A percentile compares a stretch with the other conserved stretches of the same genome.
Conservation (phyloP, 2,797 vertebrate species). For the Amblyopsis hoosieri region DNA sequence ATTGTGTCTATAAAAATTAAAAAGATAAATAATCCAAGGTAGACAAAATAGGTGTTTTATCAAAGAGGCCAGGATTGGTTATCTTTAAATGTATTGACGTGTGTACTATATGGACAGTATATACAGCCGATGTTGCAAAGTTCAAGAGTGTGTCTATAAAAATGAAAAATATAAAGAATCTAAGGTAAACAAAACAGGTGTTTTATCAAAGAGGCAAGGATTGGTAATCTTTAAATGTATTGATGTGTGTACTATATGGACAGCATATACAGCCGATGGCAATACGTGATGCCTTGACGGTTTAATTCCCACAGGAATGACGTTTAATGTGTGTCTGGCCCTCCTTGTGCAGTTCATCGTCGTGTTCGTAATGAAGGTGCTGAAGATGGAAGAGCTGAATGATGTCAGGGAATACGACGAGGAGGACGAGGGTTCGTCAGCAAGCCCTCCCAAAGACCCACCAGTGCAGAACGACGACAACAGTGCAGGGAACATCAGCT, state of each 20-base stretch:
- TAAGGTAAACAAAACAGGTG: too few relatives aligned
- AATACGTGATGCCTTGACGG: background rate
- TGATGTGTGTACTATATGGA: too few relatives aligned
- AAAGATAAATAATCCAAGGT: too few relatives aligned
- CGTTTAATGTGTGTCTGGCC: background rate
- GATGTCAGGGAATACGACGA: conserved; percentile 91
- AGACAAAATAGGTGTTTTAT: too few relatives aligned
- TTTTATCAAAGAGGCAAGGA: too few relatives aligned
- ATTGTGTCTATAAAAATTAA: too few relatives aligned
- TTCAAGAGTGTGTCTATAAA: too few relatives aligned
- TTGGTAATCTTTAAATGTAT: too few relatives aligned
- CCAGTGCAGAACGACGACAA: conserved; percentile 29
- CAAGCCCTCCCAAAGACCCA: conserved; percentile 27
- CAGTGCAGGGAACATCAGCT: conserved; percentile 68
- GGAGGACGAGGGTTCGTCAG: conserved; percentile 67
- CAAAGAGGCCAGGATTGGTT: too few relatives aligned
- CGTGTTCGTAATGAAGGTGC: conserved; percentile 88
- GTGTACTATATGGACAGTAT: too few relatives aligned
- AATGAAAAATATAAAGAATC: too few relatives aligned
- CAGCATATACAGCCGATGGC: background rate
- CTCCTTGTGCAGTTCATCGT: conserved; percentile 85
- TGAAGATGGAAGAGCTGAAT: conserved; percentile 89
- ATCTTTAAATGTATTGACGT: too few relatives aligned
- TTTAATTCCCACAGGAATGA: background rate
- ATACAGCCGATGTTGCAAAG: background rate